phyloP scores from a whole-genome alignment of 53 echinoderm and acorn worm species.

The Echinarachnius parma region DNA sequence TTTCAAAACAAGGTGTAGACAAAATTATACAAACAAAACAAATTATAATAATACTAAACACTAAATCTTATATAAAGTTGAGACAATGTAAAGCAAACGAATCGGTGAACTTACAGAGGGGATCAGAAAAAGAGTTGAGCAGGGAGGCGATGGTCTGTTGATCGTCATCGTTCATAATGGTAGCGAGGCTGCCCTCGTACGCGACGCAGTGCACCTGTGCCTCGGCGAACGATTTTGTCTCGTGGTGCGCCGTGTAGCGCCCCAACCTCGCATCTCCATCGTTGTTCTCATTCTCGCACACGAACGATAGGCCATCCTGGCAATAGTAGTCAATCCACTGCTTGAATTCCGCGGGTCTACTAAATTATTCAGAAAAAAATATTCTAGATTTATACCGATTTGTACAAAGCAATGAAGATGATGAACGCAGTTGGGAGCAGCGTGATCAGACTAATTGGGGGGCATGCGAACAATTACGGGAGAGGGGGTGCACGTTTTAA shows the following conservation, averaged over 20 bases:
- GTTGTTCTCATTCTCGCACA: conserved; percentile 53
- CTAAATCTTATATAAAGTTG: too few species aligned
- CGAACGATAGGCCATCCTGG: conserved; percentile 22
- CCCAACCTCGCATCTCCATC: conserved; percentile 4
- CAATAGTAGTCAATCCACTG: conserved; percentile 59
- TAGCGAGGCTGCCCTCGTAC: conserved; percentile 57
- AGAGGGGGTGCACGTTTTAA: background rate
- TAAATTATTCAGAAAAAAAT: too few species aligned
- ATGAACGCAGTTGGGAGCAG: too few species aligned
- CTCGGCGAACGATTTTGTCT: conserved; percentile 44
- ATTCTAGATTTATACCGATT: too few species aligned
- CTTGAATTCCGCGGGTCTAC: too few species aligned
- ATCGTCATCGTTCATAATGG: conserved; percentile 40
- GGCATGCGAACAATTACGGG: too few species aligned
- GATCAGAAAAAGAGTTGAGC: conserved; percentile 48
- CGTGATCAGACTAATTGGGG: too few species aligned
- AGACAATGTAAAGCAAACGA: background rate
- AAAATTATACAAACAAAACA: too few species aligned
- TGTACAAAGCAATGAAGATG: too few species aligned
- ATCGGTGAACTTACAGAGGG: conserved; percentile 46
- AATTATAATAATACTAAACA: too few species aligned
- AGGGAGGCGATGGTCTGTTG: conserved; percentile 21
- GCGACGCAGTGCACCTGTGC: conserved; percentile 44
- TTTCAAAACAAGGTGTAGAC: too few species aligned
- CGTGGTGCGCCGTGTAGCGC: conserved; percentile 28